These are phyloP conservation scores for Zygaena filipendulae DNA, from an alignment of 2,888 invertebrate species.

Conservation along the genomic window DNA sequence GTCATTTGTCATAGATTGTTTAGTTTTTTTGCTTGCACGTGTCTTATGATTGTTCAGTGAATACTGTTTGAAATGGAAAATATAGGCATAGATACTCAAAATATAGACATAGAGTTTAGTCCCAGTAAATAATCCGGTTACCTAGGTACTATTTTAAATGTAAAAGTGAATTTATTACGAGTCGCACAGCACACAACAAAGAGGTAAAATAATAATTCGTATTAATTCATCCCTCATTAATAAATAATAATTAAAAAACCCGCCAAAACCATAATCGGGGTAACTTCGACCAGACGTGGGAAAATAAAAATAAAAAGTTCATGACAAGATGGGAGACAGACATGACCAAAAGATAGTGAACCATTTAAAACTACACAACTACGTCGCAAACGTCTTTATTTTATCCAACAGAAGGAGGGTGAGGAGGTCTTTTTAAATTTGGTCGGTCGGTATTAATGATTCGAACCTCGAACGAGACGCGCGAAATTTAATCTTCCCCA, in stretches of 20 bases:
- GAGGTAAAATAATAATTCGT: no score
- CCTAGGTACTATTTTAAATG: no score
- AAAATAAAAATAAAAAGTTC: slow-evolving; percentile 36
- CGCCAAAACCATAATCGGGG: slow-evolving; percentile 60
- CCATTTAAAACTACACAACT: slow-evolving; percentile 12
- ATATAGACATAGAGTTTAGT: no score
- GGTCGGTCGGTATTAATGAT: slow-evolving; percentile 53
- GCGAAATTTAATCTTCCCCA: slow-evolving; percentile 61
- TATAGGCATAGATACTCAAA: no score
- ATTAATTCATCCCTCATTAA: slow-evolving; percentile 33
- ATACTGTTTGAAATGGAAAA: no score
- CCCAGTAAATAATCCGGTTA: no score
- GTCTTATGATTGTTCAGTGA: no score
- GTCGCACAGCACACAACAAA: no score
- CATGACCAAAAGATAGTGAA: slow-evolving; percentile 25
- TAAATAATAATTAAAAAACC: no score
- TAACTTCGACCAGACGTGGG: slow-evolving; percentile 52
- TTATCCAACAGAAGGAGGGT: slow-evolving; percentile 5
- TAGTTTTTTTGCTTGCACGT: no score
- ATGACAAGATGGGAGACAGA: slow-evolving; percentile 43
- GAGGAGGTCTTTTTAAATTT: slow-evolving; percentile 28
- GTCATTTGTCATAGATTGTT: no score
- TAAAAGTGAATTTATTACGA: no score
- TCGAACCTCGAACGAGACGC: slow-evolving; percentile 45
- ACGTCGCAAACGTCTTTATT: slow-evolving; percentile 6